A percentile compares a stretch with the other conserved stretches of the same genome.
These are phyloP conservation scores for Dendrocincla tyrannina DNA, from an alignment of 2,797 vertebrate species.

Conservation along the genomic window DNA sequence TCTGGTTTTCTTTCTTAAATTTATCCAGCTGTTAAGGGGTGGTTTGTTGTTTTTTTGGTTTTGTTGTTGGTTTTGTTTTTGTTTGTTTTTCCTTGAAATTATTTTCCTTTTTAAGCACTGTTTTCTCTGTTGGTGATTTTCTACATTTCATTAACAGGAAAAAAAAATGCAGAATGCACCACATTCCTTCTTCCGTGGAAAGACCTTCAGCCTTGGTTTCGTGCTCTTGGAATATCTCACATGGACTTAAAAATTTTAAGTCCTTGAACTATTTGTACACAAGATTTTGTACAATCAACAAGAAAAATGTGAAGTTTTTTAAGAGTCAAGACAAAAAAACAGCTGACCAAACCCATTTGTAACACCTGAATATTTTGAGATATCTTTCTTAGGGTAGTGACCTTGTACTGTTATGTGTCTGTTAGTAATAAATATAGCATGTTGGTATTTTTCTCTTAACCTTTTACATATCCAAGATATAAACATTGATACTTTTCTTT, in stretches of 20 bases:
- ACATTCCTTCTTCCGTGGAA: background rate
- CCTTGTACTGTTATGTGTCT: background rate
- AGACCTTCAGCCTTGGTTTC: background rate
- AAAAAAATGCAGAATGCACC: background rate
- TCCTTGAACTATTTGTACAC: background rate
- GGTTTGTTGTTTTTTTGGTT: too few relatives aligned
- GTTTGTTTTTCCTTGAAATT: background rate
- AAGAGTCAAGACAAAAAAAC: background rate
- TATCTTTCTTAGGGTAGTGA: background rate
- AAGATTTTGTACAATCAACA: background rate
- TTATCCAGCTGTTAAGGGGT: background rate
- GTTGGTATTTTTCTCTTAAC: background rate
- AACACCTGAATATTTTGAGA: background rate
- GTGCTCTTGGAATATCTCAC: background rate
- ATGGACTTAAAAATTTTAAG: background rate
- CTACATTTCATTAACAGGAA: background rate
- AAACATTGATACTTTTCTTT: background rate
- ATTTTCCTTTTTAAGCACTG: background rate
- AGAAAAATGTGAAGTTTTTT: background rate
- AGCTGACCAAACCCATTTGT: background rate
- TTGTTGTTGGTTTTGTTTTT: background rate
- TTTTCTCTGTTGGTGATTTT: background rate
- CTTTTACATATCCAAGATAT: background rate
- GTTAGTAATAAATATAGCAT: background rate
- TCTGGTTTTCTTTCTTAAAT: background rate